Evolutionary conservation across 2,113 vertebrate genomes (phyloP), one percentile per base, ranked within the genome.

Genomic region (Ptilorrhoa leucosticta): DNA sequence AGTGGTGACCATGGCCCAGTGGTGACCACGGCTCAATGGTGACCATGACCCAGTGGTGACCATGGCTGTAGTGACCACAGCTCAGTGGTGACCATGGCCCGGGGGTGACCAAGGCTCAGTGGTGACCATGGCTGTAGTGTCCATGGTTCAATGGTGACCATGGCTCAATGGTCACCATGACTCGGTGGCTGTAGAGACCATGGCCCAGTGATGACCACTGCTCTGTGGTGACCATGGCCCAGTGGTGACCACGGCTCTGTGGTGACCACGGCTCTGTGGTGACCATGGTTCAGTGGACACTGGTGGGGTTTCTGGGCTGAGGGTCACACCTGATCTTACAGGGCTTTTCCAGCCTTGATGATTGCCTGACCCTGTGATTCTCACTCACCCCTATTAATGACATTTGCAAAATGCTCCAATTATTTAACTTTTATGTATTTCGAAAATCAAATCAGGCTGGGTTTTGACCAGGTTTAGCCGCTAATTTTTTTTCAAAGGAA

Each of bases 191-290:
- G 6, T 7, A 5, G 26, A 53, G 21, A 18, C 50, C 48, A 40
- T 0, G 3, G 12, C 20, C 2, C 15, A 3, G 10, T 6, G 18
- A 33, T 45, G 13, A 45, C 71, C 30, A 54, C 0, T 2, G 39
- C 17, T 15, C 27, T 22, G 8, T 9, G 10, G 40, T 64, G 28
- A 64, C 18, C 37, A 40, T 7, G 9, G 54, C 13, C 15, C 33
- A 57, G 9, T 10, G 54, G 33, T 57, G 3, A 22, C 54, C 54
- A n/a, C 6, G 54, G 56, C 21, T 12, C 21, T 12, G 37, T 4
- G 2, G 24, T 44, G 61, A 22, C 28, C 61, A 42, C 8, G 2
- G 61, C 39, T 1, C 40, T 31, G 28, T 2, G 4, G 26, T 50
- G n/a, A 37, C 27, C 66, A 39, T 1, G 6, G n/a, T n/a, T n/a